These are phyloP conservation scores for Egretta garzetta DNA, from an alignment of 2,113 vertebrate genomes.

Conservation along the genomic window DNA sequence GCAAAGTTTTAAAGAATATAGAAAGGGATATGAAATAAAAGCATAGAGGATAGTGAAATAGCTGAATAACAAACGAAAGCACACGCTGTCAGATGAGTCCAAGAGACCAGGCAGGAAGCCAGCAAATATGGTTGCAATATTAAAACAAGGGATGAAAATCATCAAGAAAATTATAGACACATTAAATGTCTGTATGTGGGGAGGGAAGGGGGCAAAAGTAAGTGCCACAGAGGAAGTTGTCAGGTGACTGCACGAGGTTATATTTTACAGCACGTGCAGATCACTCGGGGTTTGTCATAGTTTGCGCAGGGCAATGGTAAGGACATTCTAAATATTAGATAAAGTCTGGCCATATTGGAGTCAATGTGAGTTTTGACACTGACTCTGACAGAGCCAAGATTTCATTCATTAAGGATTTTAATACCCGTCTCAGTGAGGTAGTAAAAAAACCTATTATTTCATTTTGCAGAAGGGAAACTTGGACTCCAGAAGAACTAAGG, in stretches of 20 bases:
- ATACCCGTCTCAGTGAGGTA: background rate
- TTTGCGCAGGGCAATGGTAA: background rate
- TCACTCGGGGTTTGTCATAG: background rate
- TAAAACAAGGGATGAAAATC: slow-evolving; percentile 42
- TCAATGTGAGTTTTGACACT: background rate
- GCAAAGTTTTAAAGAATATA: background rate
- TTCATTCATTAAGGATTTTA: slow-evolving; percentile 11
- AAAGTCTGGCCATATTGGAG: background rate
- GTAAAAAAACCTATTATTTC: background rate
- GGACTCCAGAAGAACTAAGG: background rate
- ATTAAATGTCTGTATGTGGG: background rate
- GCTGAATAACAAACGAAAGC: slow-evolving; percentile 38
- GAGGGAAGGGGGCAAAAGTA: background rate
- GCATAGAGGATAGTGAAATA: slow-evolving; percentile 20
- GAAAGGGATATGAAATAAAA: slow-evolving; percentile 43
- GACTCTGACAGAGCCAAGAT: background rate
- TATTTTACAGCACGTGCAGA: background rate
- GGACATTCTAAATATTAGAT: background rate
- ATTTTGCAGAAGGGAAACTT: background rate
- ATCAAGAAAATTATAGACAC: slow-evolving; percentile 1
- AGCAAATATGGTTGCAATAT: slow-evolving; percentile 50
- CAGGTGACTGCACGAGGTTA: background rate
- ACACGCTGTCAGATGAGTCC: background rate
- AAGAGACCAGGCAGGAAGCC: slow-evolving; percentile 21
- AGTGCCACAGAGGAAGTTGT: background rate